Evolutionary conservation across 2,113 vertebrate genomes (phyloP), one percentile per base, ranked within the genome.

Genomic region (Rutilus rutilus): DNA sequence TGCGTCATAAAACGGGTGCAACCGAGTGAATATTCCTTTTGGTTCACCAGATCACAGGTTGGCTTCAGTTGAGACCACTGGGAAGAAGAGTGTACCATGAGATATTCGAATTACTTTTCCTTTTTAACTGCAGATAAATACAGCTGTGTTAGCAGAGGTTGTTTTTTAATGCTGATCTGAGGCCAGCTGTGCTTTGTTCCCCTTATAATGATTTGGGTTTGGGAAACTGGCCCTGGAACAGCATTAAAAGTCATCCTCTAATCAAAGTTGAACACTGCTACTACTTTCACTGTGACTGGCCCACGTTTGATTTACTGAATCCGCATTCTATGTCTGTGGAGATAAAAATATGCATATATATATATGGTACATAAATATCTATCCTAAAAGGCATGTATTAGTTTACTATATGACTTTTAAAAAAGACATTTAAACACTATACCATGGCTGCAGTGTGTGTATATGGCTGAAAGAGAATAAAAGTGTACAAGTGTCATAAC

Each of bases 361-460:
- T 42, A 81, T 52, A 50, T 82, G 67, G 36, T 80, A 93, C 88
- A 92, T 93, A 93, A 92, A 85, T 91, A 95, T 95, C 95, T 97
- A 97, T 96, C 95, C 97, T 94, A 94, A 95, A 97, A 95, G 96
- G 98, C 98, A 99, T 99, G 98, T 97, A 94, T 97, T 97, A 97
- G 96, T 97, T 93, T 97, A 97, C 92, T 86, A 94, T 96, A 95
- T 95, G 90, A 91, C 85, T 93, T 83, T 93, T 94, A 90, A 95
- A 95, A 95, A 93, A 90, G 86, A 91, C 83, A 90, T 86, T 86
- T 94, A 95, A 95, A 94, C 96, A 96, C 96, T 96, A 95, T 93
- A 95, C 97, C 96, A 95, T 89, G 90, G 90, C 96, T 98, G 96
- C 96, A 96, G 96, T 96, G 96, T 96, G 96, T 97, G 96, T 97